Evolutionary conservation across 2,888 invertebrate genomes (phyloP), one percentile per base, ranked within the genome.

Genomic region (Drosophila fulvimacula): DNA sequence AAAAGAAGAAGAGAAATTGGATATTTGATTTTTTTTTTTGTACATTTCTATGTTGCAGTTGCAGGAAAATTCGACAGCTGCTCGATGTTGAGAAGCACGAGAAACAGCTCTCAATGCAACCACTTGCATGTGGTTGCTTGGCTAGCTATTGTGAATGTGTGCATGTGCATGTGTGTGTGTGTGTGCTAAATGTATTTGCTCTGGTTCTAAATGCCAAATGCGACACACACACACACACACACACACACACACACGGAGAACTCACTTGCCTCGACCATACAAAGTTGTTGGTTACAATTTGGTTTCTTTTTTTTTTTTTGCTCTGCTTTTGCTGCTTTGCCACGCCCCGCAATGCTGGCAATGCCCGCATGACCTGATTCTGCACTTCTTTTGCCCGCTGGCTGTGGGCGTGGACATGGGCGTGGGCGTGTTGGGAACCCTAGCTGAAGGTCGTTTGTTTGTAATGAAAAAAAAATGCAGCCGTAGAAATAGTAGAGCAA

Each of bases 201-300:
- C 46, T 48, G 46, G 6, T 48, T 48, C 46, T 48, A 48, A 44
- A 48, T 48, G 62, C 65, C 49, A 49, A 63, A 67, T 59, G 51
- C 67, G 32, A 51, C 51, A 51, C 15, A 15, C 48, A 60, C 51
- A 60, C 51, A 48, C 49, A 19, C 49, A 63, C 51, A 27, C 24
- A 13, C 48, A 59, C 49, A 27, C 3, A 27, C 27, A 44, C 24
- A 13, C 44, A 59, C 44, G 61, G 49, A 70, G 60, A 63, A 70
- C 76, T 75, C 70, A 66, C 52, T 58, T 61, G 49, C 68, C 76
- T 72, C 72, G 72, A 63, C 62, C 76, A 27, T 44, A 79, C 79
- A 82, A 82, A 82, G 76, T 82, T 80, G 79, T 82, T 80, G 73
- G 82, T 76, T 80, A 82, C 82, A 79, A 78, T 81, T 79, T 60